Percentiles rank a stretch among this genome's conserved stretches.
phyloP scores from a whole-genome alignment of 2,113 vertebrate genomes.

The Actinemys pallida region DNA sequence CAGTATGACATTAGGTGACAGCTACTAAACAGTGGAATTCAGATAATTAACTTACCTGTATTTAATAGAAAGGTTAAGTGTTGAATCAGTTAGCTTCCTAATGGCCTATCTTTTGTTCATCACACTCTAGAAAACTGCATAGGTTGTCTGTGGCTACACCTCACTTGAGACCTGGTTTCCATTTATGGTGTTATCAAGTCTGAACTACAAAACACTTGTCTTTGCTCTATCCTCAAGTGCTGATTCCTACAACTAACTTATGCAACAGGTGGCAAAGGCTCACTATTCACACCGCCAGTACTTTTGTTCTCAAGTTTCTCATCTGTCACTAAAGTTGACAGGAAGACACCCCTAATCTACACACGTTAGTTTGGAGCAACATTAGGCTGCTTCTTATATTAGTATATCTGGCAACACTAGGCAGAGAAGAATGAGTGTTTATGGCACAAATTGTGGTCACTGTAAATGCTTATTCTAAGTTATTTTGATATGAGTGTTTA shows the following conservation, averaged over 20 bases:
- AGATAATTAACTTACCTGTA: background rate
- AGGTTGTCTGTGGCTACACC: background rate
- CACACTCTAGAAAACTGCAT: background rate
- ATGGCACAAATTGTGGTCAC: background rate
- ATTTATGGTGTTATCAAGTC: background rate
- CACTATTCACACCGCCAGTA: background rate
- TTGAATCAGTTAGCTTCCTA: background rate
- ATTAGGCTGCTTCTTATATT: background rate
- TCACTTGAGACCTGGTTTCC: background rate
- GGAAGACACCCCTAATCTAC: background rate
- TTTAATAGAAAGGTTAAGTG: background rate
- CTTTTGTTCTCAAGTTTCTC: background rate
- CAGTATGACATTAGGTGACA: background rate
- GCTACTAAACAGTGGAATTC: background rate
- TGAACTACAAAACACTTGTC: background rate
- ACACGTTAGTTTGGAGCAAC: background rate
- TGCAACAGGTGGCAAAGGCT: background rate
- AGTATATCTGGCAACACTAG: background rate
- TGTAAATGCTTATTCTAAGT: background rate
- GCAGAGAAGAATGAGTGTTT: background rate
- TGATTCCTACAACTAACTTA: background rate
- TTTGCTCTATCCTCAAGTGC: background rate
- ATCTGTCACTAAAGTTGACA: background rate
- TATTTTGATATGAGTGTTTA: accelerated
- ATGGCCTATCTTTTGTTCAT: background rate